Evolutionary conservation across 1,140 invertebrate species (phyloP), one percentile per base, ranked within the genome.

Genomic region (Zelostemma sp.): DNA sequence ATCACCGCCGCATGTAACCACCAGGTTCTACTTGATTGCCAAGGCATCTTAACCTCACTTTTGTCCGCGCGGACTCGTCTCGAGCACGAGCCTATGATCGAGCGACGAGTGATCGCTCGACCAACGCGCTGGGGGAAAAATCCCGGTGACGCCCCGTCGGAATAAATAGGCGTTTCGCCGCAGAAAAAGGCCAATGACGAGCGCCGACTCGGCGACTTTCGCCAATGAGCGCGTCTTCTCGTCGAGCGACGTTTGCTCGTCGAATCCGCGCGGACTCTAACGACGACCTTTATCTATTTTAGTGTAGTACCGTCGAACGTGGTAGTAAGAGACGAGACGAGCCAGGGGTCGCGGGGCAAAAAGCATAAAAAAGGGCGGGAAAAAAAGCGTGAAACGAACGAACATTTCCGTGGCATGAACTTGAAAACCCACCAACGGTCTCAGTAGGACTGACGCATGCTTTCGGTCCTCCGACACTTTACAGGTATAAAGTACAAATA

Each of bases 21-120:
- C 80, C 82, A 84, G 82, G 83, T 85, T 85, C 83, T 84, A 85
- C 83, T 85, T 85, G 84, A 85, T 85, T 85, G 83, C 83, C 80
- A 77, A 81, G 80, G 82, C 80, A 81, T 83, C 82, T 84, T 84
- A 82, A 83, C 80, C 82, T 82, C 82, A 77, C 74, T 76, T 75
- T 60, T 8, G 41, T 77, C 76, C 70, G 72, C 73, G 74, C 70
- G 78, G 73, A 73, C 41, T 40, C 46, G 38, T 45, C 5, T 46
- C 12, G 47, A 11, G 9, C 15, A 6, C 14, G n/a, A 8, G 16
- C 79, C 78, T 79, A 81, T 80, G 74, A 76, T 17, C 25, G 17
- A 14, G 17, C 21, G n/a, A 35, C 17, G n/a, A 35, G 17, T 18
- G 14, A 3, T 8, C 6, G 50, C 1, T n/a, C 62, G 49, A 56